These are phyloP conservation scores for Myrmecobius fasciatus DNA, from an alignment of 2,113 vertebrate genomes.

Conservation along the genomic window DNA sequence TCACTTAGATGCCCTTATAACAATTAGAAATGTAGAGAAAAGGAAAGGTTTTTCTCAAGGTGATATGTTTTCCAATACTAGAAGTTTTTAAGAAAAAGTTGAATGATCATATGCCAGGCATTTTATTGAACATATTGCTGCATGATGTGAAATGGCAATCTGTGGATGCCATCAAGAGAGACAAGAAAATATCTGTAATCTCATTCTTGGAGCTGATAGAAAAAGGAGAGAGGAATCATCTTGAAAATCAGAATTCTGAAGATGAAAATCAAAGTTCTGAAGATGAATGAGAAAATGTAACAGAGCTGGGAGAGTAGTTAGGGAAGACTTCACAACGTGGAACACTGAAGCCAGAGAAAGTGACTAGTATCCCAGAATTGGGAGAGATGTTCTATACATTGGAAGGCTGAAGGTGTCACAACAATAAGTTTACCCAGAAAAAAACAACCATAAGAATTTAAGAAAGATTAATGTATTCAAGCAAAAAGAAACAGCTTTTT, in stretches of 20 bases:
- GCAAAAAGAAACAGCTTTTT: neutral
- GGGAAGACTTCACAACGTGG: neutral
- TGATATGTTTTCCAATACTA: neutral
- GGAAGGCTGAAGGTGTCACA: neutral
- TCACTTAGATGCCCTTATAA: neutral
- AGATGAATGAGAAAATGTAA: neutral
- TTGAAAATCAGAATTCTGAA: neutral
- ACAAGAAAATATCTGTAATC: neutral
- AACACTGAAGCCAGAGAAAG: neutral
- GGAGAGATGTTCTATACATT: neutral
- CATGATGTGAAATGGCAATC: neutral
- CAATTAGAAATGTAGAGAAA: neutral
- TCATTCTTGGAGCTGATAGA: neutral
- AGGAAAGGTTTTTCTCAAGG: neutral
- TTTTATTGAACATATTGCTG: neutral
- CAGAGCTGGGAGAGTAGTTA: neutral
- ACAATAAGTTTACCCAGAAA: neutral
- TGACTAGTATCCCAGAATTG: neutral
- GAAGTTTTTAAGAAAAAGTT: neutral
- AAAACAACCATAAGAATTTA: neutral
- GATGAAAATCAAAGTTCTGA: neutral
- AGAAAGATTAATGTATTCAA: neutral
- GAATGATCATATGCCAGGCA: neutral
- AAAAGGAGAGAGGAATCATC: neutral
- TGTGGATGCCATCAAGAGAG: neutral